Percentiles rank a stretch among this genome's conserved stretches.
Evolutionary conservation across 2,113 vertebrate genomes (phyloP).

Genomic region (Rhombomys opimus): DNA sequence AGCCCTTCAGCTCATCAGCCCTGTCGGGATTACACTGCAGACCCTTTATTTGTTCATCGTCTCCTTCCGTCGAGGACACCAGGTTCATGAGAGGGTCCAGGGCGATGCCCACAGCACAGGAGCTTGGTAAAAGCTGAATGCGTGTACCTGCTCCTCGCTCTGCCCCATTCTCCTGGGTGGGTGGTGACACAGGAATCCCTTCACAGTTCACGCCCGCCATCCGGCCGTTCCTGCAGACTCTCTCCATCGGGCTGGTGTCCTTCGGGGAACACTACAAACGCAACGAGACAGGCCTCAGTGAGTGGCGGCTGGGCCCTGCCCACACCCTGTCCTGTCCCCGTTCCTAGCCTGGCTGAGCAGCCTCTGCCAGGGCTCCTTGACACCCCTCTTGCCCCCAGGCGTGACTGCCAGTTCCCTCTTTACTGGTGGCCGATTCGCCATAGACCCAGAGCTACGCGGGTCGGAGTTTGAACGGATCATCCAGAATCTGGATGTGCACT

Average conservation of each 20-base stretch:
- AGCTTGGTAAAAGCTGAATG: background rate
- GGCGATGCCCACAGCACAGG: background rate
- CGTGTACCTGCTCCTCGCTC: background rate
- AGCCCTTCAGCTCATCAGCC: background rate
- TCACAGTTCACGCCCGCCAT: slow-evolving; percentile 93
- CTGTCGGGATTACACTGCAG: too few species aligned
- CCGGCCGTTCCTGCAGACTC: slow-evolving; percentile 93
- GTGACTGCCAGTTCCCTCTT: slow-evolving; percentile 94
- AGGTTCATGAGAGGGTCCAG: background rate
- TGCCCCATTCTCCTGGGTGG: background rate
- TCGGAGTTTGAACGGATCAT: slow-evolving; percentile 93
- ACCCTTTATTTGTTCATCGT: background rate
- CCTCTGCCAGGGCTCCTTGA: slow-evolving; percentile 58
- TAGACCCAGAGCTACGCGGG: slow-evolving; percentile 94
- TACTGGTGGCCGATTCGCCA: slow-evolving; percentile 93
- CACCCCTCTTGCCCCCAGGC: slow-evolving; percentile 82
- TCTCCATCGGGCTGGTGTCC: slow-evolving; percentile 93
- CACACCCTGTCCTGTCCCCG: background rate
- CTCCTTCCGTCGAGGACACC: background rate
- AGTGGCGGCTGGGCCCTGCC: slow-evolving; percentile 71
- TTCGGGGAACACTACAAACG: slow-evolving; percentile 95
- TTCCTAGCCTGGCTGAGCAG: slow-evolving; percentile 60
- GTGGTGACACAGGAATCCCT: slow-evolving; percentile 11
- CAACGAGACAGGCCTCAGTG: slow-evolving; percentile 92
- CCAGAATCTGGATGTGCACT: slow-evolving; percentile 94